Evolutionary conservation across 2,797 vertebrate genomes (phyloP).

Genomic region (Pteronotus mesoamericanus): DNA sequence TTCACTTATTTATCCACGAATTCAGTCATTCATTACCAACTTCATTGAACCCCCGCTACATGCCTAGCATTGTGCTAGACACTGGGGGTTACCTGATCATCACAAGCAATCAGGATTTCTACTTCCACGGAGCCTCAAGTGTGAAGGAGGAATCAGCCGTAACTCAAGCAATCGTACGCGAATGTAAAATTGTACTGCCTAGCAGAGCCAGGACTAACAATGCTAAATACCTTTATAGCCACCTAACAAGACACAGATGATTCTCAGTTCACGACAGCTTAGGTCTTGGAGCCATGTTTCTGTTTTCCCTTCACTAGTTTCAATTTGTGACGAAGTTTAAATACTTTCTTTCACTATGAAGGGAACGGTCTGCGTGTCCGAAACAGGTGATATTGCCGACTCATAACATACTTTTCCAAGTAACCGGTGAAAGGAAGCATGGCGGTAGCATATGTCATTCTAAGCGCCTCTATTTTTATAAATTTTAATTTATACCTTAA

Average conservation of each 20-base stretch:
- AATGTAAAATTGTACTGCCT: background rate
- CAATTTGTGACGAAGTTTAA: constrained; percentile 5
- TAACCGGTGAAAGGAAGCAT: background rate
- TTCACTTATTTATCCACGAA: background rate
- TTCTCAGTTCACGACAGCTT: background rate
- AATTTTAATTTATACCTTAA: background rate
- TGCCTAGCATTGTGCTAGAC: background rate
- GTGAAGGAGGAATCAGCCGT: background rate
- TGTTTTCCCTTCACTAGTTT: background rate
- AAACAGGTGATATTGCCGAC: background rate
- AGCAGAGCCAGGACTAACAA: background rate
- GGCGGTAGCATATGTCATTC: background rate
- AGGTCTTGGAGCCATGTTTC: background rate
- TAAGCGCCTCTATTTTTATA: background rate
- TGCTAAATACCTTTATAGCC: background rate
- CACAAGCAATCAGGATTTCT: background rate
- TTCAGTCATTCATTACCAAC: background rate
- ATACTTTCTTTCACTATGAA: background rate
- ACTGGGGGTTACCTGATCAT: background rate
- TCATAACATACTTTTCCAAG: background rate
- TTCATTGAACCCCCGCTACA: background rate
- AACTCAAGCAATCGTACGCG: background rate
- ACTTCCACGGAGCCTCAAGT: background rate
- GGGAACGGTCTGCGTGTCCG: background rate
- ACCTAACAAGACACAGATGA: background rate